Base-by-base conservation (phyloP, 2,888 invertebrate species). In the Epiblema foenella region DNA sequence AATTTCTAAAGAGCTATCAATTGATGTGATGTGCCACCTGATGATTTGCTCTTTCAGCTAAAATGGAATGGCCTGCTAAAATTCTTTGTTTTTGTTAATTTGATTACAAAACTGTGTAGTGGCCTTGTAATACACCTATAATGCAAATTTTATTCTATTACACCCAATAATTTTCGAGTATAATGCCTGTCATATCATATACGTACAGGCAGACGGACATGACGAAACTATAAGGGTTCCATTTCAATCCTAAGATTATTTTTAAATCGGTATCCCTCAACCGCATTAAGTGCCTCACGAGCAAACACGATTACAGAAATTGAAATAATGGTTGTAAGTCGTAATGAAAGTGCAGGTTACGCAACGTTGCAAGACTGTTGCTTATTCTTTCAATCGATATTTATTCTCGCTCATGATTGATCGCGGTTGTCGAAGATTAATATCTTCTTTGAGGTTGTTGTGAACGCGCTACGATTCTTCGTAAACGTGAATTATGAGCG, bases 381-480 rank as follows among this genome's bases (percentile, higher is more conserved):
- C 15, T 37, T 29, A 49, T 11, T 15, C 15, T n/a, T 57, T 59
- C 59, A 65, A 59, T 65, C 65, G 69, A 65, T 65, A 65, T 54
- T 65, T 59, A 58, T 64, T 69, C 49, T 39, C 20, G 29, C 24
- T 46, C 12, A 18, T 59, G 64, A 69, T 69, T 64, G 65, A 64
- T 69, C 17, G 51, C 42, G 12, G 33, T n/a, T 18, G 58, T 52
- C 33, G 42, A 15, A 63, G 63, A 69, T 42, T 65, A 52, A 69
- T 69, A 20, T 49, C 18, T 33, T 68, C 56, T 59, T 24, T 51
- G 39, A n/a, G 20, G 52, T 51, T 56, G 69, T 63, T 64, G 20
- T 52, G 58, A 42, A 42, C 52, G 33, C 56, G 56, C 24, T 37
- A 68, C 59, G 37, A 12, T 39, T 60, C 49, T 11, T 15, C 62